These are phyloP conservation scores for Myzus persicae DNA, from an alignment of 1,140 invertebrate species.

Conservation along the genomic window DNA sequence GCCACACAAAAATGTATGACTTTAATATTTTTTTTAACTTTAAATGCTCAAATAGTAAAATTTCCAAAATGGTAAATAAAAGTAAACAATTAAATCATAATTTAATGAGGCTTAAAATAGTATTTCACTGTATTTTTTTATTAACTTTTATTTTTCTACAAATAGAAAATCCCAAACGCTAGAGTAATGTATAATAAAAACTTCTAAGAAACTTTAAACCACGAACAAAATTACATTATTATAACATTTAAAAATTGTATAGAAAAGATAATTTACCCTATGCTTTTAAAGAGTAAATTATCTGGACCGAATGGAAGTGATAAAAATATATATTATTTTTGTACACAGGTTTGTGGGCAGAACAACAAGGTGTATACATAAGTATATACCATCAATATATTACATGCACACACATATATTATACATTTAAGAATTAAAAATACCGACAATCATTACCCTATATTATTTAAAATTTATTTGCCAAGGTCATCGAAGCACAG, in stretches of 20 bases:
- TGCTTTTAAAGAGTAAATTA: neutral
- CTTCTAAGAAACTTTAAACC: constrained; percentile 28
- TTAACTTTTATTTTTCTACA: constrained; percentile 16
- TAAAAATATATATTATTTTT: constrained; percentile 25
- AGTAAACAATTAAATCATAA: constrained; percentile 41
- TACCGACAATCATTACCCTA: constrained; percentile 26
- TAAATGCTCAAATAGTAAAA: constrained; percentile 33
- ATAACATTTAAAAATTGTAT: constrained; percentile 8
- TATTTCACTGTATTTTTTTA: constrained; percentile 30
- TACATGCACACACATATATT: neutral
- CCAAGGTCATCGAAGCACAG: constrained; percentile 46
- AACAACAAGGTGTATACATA: neutral
- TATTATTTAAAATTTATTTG: constrained; percentile 41
- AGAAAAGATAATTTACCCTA: constrained; percentile 1
- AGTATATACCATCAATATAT: neutral
- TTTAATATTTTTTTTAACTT: constrained; percentile 11
- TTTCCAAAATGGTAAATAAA: constrained; percentile 32
- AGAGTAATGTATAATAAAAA: constrained; percentile 45
- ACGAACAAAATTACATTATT: constrained; percentile 29
- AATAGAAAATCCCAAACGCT: constrained; percentile 51
- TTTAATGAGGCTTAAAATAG: constrained; percentile 34
- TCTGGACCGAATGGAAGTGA: constrained; percentile 4
- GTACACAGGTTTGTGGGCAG: constrained; percentile 1
- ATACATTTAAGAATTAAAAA: constrained; percentile 14
- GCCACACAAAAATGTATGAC: constrained; percentile 51